Base-by-base conservation (phyloP, 2,888 invertebrate species). In the Cryptophagus acutangulus region DNA sequence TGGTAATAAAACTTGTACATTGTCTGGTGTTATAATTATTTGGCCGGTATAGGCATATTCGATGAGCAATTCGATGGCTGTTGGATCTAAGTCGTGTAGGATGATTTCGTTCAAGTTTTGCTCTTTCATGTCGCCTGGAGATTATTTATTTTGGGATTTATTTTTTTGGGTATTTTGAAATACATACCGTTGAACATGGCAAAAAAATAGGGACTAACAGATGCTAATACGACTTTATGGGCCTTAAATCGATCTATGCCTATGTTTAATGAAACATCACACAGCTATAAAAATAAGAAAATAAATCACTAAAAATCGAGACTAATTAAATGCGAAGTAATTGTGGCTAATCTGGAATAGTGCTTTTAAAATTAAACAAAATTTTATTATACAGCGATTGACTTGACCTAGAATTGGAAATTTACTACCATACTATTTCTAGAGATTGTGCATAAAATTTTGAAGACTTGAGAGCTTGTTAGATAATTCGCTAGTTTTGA, bases 41-140 rank as follows among this genome's bases (percentile, higher is more conserved):
- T 84, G 81, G 2, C 84, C 84, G 0, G 84, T 82, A 65, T 87
- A 87, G 2, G 84, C 79, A 65, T 84, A 87, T 48, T 85, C 83
- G 41, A 87, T 76, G 38, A 87, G 72, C 46, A 79, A 73, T 48
- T 79, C 74, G 46, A 86, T 71, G 9, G 83, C 83, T 28, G 74
- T 71, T 14, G 81, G 73, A 55, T 82, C 82, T 54, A 69, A 56
- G 28, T 77, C 77, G 52, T 77, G 75, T 36, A 79, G 66, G 13
- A 71, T 67, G 17, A 78, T 71, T 56, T 76, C 74, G 15, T 72
- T 69, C 49, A 74, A 74, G 37, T 61, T 67, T 63, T 72, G 76
- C 60, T 81, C 81, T 57, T 70, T 77, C 78, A 74, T 73, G 52
- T 77, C 76, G 59, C 74, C 77, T 78, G 55, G 6, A 13, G 13